phyloP scores from a whole-genome alignment of 2,888 invertebrate species.

The Ectobius pallidus region DNA sequence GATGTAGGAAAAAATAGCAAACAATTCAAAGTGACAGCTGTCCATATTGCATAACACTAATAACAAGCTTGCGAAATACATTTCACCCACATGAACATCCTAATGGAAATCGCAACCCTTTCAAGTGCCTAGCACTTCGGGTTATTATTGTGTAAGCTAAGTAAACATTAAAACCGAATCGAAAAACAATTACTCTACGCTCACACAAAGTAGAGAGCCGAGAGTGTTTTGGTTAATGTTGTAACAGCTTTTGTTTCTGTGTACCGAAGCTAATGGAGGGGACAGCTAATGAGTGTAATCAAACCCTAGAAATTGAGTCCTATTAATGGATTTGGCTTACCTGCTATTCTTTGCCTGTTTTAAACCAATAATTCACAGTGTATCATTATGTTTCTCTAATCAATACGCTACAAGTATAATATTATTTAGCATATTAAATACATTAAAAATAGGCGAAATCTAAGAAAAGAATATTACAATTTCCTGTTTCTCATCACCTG shows the following conservation, averaged over 20 bases:
- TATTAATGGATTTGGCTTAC: no score
- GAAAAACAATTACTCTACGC: background rate
- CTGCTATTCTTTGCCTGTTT: no score
- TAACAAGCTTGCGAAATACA: background rate
- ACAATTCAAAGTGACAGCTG: background rate
- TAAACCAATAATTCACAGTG: no score
- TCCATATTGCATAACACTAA: background rate
- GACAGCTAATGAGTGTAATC: background rate
- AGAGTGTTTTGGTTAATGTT: background rate
- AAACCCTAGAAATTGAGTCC: background rate
- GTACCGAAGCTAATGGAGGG: background rate
- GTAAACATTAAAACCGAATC: background rate
- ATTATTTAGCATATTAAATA: no score
- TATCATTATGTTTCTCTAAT: no score
- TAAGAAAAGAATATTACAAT: no score
- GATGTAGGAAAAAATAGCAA: no score
- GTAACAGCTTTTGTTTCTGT: background rate
- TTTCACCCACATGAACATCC: background rate
- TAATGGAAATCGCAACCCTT: slow-evolving; percentile 4
- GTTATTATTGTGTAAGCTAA: slow-evolving; percentile 1
- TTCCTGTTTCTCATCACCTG: no score
- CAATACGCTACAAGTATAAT: no score
- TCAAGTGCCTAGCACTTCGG: background rate
- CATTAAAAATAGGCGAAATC: no score
- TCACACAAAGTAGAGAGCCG: background rate